These are phyloP conservation scores for Isurus oxyrinchus DNA, from an alignment of 2,113 vertebrate genomes.

Conservation along the genomic window DNA sequence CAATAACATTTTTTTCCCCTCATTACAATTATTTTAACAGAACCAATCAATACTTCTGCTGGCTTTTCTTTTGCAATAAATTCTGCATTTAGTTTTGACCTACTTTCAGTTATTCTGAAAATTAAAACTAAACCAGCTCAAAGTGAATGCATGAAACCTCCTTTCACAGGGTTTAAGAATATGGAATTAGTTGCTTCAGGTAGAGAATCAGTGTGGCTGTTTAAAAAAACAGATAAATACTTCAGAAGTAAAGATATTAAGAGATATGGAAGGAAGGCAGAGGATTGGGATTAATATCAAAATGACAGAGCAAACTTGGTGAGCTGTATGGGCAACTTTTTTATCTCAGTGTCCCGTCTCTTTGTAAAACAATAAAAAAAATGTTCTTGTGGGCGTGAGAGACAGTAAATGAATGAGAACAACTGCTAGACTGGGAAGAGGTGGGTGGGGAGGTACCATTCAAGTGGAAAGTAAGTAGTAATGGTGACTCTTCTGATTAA, in stretches of 20 bases:
- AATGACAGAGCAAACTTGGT: background rate
- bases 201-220: background rate
- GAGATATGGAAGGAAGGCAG: background rate
- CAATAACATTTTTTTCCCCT: background rate
- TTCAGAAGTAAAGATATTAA: background rate
- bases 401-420: background rate
- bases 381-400: background rate
- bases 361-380: background rate
- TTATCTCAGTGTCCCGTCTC: background rate
- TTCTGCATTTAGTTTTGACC: slow-evolving; percentile 16
- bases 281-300: background rate
- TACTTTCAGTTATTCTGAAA: background rate
- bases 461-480: background rate
- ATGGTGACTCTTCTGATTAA: background rate
- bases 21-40: background rate
- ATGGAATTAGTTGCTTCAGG: background rate
- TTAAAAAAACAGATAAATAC: background rate
- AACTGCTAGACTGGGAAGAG: background rate
- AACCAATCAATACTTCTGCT: background rate
- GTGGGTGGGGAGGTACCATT: background rate
- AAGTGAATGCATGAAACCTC: background rate
- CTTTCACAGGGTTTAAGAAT: background rate
- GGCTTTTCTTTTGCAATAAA: background rate
- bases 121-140: background rate
- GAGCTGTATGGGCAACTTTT: background rate